phyloP scores from a whole-genome alignment of 1,140 invertebrate species.

The Callitettix versicolor region DNA sequence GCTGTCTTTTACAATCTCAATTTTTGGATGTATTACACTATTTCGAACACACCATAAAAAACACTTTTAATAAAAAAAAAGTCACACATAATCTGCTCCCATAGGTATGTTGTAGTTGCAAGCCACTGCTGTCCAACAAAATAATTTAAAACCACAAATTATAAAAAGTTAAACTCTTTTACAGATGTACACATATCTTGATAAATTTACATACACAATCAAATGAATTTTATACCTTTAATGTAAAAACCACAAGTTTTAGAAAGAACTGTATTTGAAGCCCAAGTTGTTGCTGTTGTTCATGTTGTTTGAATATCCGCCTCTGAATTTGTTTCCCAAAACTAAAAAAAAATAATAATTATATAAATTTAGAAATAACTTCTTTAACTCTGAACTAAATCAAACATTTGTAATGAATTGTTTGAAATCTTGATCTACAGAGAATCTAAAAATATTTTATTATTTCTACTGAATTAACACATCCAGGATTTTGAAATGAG shows the following conservation, averaged over 20 bases:
- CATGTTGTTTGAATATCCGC: conserved; percentile 31
- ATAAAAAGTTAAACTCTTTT: too few species aligned
- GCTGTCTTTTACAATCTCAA: too few species aligned
- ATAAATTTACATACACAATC: too few species aligned
- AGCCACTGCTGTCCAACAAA: too few species aligned
- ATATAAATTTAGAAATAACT: background rate
- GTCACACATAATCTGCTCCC: too few species aligned
- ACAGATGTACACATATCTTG: too few species aligned
- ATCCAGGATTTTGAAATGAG: too few species aligned
- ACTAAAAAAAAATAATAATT: conserved; percentile 25
- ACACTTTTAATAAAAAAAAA: too few species aligned
- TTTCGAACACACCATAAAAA: too few species aligned
- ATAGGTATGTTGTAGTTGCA: too few species aligned
- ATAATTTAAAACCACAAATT: too few species aligned
- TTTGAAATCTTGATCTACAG: background rate
- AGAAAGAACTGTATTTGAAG: conserved; percentile 1
- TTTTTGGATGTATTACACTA: too few species aligned
- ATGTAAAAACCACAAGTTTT: background rate
- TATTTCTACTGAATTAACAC: background rate
- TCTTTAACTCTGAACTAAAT: background rate
- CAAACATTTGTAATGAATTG: background rate
- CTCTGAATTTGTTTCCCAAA: conserved; percentile 36
- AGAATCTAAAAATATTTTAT: background rate
- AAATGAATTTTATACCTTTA: background rate
- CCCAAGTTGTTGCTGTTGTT: conserved; percentile 28